Conservation (phyloP, 2,797 vertebrate species). For the Molossus molossus region DNA sequence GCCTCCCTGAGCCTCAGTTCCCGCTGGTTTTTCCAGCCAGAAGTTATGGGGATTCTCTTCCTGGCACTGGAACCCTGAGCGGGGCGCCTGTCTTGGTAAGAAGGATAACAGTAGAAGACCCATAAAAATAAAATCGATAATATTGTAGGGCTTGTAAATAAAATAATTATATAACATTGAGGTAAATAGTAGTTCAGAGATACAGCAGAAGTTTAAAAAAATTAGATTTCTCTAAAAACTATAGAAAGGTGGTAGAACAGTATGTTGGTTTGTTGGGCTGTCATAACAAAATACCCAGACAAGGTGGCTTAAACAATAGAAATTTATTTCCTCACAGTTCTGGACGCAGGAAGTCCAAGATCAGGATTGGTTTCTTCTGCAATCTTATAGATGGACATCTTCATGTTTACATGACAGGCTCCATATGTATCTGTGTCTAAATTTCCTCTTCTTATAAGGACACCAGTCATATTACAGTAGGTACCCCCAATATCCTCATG, state of each 20-base stretch:
- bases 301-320: not conserved
- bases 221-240: not conserved
- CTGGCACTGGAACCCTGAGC: no score
- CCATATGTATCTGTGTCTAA: not conserved
- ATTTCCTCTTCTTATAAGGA: not conserved
- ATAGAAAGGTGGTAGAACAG: not conserved
- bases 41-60: no score
- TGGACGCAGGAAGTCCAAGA: not conserved
- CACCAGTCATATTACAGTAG: not conserved
- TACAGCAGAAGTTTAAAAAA: not conserved
- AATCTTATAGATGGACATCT: not conserved
- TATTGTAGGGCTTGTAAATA: slow-evolving; percentile 44
- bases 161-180: slow-evolving; percentile 12
- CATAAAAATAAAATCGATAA: not conserved
- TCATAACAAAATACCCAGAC: not conserved
- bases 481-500: not conserved
- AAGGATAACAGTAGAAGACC: not conserved
- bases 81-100: not conserved
- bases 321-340: not conserved
- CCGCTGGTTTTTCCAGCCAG: no score
- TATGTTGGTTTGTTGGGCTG: not conserved
- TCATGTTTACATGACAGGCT: not conserved
- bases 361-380: not conserved
- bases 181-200: not conserved
- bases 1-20: no score